Percentiles rank a stretch among this genome's conserved stretches.
phyloP scores from a whole-genome alignment of 2,113 vertebrate species.

The Sinosuthora webbiana region DNA sequence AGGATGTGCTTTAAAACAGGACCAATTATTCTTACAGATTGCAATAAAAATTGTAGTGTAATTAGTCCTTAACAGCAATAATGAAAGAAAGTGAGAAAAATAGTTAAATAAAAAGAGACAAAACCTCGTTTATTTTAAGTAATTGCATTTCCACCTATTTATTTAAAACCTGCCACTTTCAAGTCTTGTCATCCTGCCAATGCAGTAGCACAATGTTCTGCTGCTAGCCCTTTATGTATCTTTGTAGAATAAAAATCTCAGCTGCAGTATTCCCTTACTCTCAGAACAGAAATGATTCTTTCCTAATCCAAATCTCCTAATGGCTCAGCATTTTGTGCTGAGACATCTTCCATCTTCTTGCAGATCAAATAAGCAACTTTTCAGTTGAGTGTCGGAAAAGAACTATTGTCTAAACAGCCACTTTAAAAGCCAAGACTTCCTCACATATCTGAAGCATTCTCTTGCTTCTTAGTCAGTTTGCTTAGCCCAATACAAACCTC shows the following conservation, averaged over 20 bases:
- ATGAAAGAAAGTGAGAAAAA: slow-evolving; percentile 39
- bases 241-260: background rate
- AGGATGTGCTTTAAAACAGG: background rate
- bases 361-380: slow-evolving; percentile 23
- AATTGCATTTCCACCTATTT: slow-evolving; percentile 64
- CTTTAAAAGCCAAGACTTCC: background rate
- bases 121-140: slow-evolving; percentile 40
- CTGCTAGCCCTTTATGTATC: background rate
- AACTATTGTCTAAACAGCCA: background rate
- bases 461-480: background rate
- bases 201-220: background rate
- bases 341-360: background rate
- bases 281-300: background rate
- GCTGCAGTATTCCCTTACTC: background rate
- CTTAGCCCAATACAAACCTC: background rate
- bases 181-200: slow-evolving; percentile 53
- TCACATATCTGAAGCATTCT: background rate
- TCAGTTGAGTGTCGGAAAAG: background rate
- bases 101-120: background rate
- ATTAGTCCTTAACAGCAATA: slow-evolving; percentile 7
- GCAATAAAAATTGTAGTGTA: background rate
- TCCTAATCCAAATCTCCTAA: background rate
- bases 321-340: background rate
- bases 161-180: slow-evolving; percentile 57
- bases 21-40: background rate